phyloP scores from a whole-genome alignment of 2,888 invertebrate genomes.

The Troides helena region DNA sequence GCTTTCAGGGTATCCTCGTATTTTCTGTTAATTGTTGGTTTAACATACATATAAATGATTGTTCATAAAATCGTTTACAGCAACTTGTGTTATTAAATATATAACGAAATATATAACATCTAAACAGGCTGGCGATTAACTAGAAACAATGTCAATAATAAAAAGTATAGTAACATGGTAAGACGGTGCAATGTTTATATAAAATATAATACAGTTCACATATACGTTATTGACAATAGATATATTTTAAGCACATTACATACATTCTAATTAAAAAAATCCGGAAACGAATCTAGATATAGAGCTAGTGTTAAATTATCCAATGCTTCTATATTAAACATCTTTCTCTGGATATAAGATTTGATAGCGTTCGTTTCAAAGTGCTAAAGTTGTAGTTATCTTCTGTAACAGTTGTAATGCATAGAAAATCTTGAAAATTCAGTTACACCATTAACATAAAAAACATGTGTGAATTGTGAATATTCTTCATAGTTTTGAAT shows the following conservation, averaged over 20 bases:
- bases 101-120: slow-evolving; percentile 26
- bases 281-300: not conserved
- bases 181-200: slow-evolving; percentile 20
- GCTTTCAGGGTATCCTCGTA: not conserved
- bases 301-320: not conserved
- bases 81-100: slow-evolving; percentile 24
- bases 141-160: slow-evolving; percentile 13
- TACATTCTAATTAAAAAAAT: not conserved
- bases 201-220: slow-evolving; percentile 6
- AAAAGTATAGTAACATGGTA: slow-evolving; percentile 2
- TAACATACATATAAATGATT: slow-evolving; percentile 47
- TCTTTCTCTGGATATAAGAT: no score
- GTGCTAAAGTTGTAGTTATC: no score
- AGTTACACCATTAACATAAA: no score
- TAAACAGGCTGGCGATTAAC: slow-evolving; percentile 20
- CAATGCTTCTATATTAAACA: not conserved
- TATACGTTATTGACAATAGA: not conserved
- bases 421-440: no score
- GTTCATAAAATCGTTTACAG: slow-evolving; percentile 27
- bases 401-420: no score
- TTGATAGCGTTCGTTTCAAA: no score
- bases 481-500: no score
- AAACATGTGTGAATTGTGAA: no score
- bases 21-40: not conserved
- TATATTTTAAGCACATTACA: not conserved